Evolutionary conservation across 92 coral and sea anemone species (phyloP), one percentile per base, ranked within the genome.

Genomic region (Porites lobata): DNA sequence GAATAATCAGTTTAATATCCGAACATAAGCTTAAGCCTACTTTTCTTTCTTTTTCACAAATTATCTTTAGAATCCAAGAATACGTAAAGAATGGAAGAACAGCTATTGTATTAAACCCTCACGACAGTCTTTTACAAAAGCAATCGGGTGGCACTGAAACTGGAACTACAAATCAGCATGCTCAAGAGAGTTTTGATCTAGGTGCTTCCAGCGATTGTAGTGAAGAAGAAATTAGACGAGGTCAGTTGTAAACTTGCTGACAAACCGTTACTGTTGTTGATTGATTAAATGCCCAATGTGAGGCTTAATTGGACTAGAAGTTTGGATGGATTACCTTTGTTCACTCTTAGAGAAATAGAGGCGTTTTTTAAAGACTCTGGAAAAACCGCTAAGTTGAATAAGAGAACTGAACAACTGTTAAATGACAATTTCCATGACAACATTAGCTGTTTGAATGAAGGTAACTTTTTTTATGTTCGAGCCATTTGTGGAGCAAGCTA

Each of bases 401-500:
- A 69, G 29, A 69, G 73, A 69, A 69, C 73, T 69, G 73, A 69
- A 47, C 2, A 69, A 38, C 32, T 69, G 73, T 69, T 69, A 47
- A 69, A 68, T 69, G 73, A 69, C 18, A 90, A 81, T 56, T 90
- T 86, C 64, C 76, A 86, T 50, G 92, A 86, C 47, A 38, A 38
- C 47, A 38, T 38, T 38, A 38, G 6, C 47, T 38, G 6, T 32
- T 32, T 32, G 43, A 32, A 32, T 32, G 43, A 32, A 32, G 0
- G 4, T 2, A 56, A 64, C 0, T 68, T 81, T 63, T 18, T 93
- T 86, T 79, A 90, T 71, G 72, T 90, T 56, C 87, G 87, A 61
- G 86, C 79, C 67, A 68, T 90, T 14, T 90, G 96, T 80, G 79
- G 93, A 81, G 92, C 96, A 15, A 90, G 93, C 18, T 93, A 90